Conservation (phyloP, 2,113 vertebrate species). For the Limanda limanda region DNA sequence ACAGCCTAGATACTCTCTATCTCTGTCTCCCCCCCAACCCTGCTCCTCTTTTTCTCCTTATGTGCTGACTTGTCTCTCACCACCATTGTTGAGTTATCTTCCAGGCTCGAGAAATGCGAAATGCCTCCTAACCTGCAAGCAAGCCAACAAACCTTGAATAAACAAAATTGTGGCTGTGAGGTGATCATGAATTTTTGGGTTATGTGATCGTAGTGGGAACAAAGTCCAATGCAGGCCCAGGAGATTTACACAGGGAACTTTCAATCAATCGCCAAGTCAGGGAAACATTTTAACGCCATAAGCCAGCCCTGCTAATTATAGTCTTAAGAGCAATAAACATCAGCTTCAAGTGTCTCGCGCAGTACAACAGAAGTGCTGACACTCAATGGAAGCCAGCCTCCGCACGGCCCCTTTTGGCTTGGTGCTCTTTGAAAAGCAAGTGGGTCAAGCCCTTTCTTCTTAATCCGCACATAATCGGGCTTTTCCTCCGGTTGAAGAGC, state of each 20-base stretch:
- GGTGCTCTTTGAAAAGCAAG: slow-evolving; percentile 72
- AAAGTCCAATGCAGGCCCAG: slow-evolving; percentile 5
- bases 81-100: slow-evolving; percentile 53
- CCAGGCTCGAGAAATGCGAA: slow-evolving; percentile 39
- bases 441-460: slow-evolving; percentile 80
- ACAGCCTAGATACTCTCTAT: slow-evolving; percentile 45
- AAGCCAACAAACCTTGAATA: slow-evolving; percentile 22
- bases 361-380: slow-evolving; percentile 61
- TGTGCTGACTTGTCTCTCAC: slow-evolving; percentile 70
- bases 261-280: slow-evolving; percentile 48
- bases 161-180: not conserved
- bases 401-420: slow-evolving; percentile 45
- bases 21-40: slow-evolving; percentile 1
- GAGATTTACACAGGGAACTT: slow-evolving; percentile 42
- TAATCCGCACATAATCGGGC: slow-evolving; percentile 78
- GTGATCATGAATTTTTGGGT: not conserved
- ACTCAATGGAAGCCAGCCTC: slow-evolving; percentile 50
- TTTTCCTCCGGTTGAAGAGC: slow-evolving; percentile 57
- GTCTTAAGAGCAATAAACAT: slow-evolving; percentile 68
- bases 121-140: slow-evolving; percentile 44
- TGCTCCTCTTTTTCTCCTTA: not conserved
- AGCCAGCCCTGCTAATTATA: slow-evolving; percentile 70
- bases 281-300: slow-evolving; percentile 56
- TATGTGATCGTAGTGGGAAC: not conserved
- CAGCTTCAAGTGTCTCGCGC: slow-evolving; percentile 47